Percentiles rank a stretch among this genome's conserved stretches.
Conservation (phyloP, 2,888 invertebrate genomes). For the Scaptomyza parva region DNA sequence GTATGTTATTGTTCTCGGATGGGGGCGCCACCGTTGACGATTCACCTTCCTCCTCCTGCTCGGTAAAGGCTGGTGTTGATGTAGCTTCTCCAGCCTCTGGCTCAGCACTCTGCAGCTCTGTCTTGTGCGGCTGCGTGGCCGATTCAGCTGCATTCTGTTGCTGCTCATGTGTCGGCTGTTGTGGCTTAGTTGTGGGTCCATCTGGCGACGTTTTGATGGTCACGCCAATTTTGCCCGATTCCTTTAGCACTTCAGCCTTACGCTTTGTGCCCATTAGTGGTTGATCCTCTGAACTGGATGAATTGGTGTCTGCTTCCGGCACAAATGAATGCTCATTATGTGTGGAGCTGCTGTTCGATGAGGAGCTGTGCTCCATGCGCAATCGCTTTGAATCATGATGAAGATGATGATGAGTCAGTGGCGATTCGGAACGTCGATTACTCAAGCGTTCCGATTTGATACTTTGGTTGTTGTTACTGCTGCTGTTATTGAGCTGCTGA, state of each 20-base stretch:
- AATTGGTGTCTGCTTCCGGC: conserved; percentile 86
- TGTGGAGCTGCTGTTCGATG: conserved; percentile 61
- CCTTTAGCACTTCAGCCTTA: conserved; percentile 94
- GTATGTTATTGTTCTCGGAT: conserved; percentile 71
- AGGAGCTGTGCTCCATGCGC: conserved; percentile 68
- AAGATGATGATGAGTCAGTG: conserved; percentile 69
- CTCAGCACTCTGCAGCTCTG: conserved; percentile 79
- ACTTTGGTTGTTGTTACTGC: conserved; percentile 58
- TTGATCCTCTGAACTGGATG: conserved; percentile 87
- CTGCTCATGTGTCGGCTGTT: conserved; percentile 82
- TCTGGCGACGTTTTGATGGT: conserved; percentile 91
- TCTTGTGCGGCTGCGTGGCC: conserved; percentile 81
- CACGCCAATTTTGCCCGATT: conserved; percentile 95
- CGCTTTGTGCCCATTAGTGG: conserved; percentile 90
- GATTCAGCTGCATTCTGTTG: conserved; percentile 75
- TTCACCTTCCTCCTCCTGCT: conserved; percentile 69
- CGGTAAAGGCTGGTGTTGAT: conserved; percentile 51
- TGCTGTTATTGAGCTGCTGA: conserved; percentile 11
- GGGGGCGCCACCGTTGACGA: conserved; percentile 52
- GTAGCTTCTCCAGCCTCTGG: conserved; percentile 85
- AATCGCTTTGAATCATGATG: conserved; percentile 67
- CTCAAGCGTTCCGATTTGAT: conserved; percentile 75
- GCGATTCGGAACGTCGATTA: conserved; percentile 84
- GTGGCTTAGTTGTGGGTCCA: conserved; percentile 74
- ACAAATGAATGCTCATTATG: conserved; percentile 72